A percentile compares a stretch with the other conserved stretches of the same genome.
phyloP scores from a whole-genome alignment of 1,140 invertebrate genomes.

The Aradophagus sp. region DNA sequence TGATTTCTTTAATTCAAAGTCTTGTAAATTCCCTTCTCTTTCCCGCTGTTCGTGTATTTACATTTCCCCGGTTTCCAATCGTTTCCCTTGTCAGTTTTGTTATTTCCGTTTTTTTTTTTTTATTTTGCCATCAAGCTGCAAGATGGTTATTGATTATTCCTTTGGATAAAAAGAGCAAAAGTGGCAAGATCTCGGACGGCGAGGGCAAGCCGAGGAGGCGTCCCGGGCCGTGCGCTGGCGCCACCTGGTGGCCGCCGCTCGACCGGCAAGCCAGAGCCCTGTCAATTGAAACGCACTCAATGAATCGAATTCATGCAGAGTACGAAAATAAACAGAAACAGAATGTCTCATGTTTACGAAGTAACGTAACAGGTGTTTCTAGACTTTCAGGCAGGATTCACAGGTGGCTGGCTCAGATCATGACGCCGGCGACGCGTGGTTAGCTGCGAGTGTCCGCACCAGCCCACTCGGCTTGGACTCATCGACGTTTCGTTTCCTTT shows the following conservation, averaged over 20 bases:
- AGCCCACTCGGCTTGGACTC: conserved; percentile 11
- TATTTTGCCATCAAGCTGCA: too few relatives aligned
- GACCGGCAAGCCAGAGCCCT: conserved; percentile 42
- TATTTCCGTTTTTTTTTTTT: too few relatives aligned
- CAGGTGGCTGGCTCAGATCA: conserved; percentile 60
- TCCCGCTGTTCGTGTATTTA: too few relatives aligned
- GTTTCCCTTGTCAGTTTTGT: too few relatives aligned
- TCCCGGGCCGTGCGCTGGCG: conserved; percentile 36
- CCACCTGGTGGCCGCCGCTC: conserved; percentile 22
- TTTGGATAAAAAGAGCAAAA: too few relatives aligned
- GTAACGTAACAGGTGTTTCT: conserved; percentile 67
- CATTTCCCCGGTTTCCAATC: too few relatives aligned
- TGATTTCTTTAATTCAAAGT: too few relatives aligned
- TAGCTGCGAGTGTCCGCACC: conserved; percentile 52
- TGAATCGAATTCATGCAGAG: conserved; percentile 56
- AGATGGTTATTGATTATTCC: too few relatives aligned
- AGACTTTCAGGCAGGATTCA: conserved; percentile 59
- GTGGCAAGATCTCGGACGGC: too few relatives aligned
- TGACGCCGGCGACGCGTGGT: conserved; percentile 57
- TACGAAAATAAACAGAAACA: conserved; percentile 64
- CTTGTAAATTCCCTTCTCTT: too few relatives aligned
- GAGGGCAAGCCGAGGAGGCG: too few relatives aligned
- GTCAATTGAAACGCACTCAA: conserved; percentile 31
- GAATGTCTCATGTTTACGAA: conserved; percentile 62
- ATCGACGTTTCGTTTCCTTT: conserved; percentile 41